Evolutionary conservation across 2,888 invertebrate species (phyloP).

Genomic region (Drosophila putrida): DNA sequence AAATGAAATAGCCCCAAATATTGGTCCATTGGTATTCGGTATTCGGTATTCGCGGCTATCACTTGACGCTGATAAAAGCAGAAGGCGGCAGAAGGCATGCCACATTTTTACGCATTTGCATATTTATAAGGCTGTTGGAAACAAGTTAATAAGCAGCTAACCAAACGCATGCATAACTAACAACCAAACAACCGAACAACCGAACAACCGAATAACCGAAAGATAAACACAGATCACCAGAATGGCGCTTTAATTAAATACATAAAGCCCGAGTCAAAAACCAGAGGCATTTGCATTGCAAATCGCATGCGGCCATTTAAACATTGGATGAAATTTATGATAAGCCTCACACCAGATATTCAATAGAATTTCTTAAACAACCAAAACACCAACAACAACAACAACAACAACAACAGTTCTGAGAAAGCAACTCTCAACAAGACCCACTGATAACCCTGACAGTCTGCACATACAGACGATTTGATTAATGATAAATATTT

Average conservation of each 20-base stretch:
- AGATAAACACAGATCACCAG: conserved; percentile 53
- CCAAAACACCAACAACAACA: neutral
- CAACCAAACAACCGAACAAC: conserved; percentile 59
- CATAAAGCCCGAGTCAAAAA: conserved; percentile 48
- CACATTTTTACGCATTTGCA: conserved; percentile 49
- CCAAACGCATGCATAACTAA: conserved; percentile 43
- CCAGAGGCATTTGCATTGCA: conserved; percentile 68
- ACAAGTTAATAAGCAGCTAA: conserved; percentile 75
- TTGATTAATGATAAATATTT: conserved; percentile 47
- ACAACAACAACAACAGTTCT: conserved; percentile 3
- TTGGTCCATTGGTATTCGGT: too few species aligned
- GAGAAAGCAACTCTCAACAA: conserved; percentile 5
- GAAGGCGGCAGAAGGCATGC: conserved; percentile 31
- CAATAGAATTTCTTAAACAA: conserved; percentile 33
- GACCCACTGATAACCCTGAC: conserved; percentile 31
- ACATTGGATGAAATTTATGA: conserved; percentile 59
- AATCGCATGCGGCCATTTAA: conserved; percentile 52
- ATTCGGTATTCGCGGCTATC: conserved; percentile 33
- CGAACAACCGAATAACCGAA: conserved; percentile 52
- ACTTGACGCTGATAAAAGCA: conserved; percentile 44
- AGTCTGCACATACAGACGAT: conserved; percentile 21
- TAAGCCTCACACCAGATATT: conserved; percentile 68
- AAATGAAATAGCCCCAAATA: conserved; percentile 49
- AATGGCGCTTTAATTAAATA: conserved; percentile 75
- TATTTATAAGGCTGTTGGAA: conserved; percentile 68